phyloP scores from a whole-genome alignment of 2,797 vertebrate species.

The Enteromius thamalakanensis region DNA sequence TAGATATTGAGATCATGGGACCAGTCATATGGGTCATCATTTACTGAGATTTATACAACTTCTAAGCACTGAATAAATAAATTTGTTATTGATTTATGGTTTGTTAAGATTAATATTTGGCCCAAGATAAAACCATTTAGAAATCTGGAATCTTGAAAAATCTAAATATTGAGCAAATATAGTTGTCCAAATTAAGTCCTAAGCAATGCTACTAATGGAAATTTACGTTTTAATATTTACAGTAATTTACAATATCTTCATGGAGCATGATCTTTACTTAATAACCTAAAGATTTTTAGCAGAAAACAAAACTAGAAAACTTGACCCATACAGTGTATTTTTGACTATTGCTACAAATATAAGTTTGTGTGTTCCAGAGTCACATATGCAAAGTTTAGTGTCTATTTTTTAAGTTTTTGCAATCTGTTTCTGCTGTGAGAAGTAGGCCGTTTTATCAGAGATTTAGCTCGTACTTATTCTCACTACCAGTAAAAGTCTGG shows the following conservation, averaged over 20 bases:
- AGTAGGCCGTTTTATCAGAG: background rate
- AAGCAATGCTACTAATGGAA: background rate
- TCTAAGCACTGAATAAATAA: background rate
- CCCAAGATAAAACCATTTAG: background rate
- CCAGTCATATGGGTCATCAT: background rate
- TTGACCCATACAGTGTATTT: background rate
- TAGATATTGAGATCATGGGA: background rate
- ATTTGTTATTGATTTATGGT: background rate
- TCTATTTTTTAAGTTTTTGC: background rate
- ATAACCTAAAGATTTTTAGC: background rate
- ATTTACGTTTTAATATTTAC: background rate
- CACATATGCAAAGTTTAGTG: background rate
- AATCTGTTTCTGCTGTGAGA: background rate
- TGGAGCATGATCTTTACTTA: no score
- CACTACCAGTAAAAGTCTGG: background rate
- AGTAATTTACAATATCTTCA: no score
- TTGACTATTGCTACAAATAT: background rate
- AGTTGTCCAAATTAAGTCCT: background rate
- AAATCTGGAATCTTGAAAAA: background rate
- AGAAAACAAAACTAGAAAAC: background rate
- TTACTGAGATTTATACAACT: no score
- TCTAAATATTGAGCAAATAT: background rate
- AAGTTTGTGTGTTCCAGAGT: no score
- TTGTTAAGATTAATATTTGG: background rate
- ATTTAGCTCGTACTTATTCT: background rate